Percentiles rank a stretch among this genome's conserved stretches.
Evolutionary conservation across 2,888 invertebrate species (phyloP).

Genomic region (Sepioteuthis lessoniana): DNA sequence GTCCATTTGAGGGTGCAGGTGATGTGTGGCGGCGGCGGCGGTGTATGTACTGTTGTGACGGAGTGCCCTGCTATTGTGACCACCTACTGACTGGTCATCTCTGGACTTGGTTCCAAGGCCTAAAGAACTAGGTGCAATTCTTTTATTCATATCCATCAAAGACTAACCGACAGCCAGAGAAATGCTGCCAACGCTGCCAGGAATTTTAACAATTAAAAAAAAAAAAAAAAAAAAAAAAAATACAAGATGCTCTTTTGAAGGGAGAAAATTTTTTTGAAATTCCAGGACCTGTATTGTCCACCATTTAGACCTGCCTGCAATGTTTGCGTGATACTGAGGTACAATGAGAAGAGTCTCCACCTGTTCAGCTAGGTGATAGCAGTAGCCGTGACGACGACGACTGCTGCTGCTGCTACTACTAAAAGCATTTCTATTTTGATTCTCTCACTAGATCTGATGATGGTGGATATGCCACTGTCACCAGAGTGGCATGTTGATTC

Average conservation of each 20-base stretch:
- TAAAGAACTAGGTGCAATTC: neutral
- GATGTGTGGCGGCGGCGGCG: neutral
- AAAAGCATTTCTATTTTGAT: neutral
- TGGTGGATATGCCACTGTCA: neutral
- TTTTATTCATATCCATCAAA: constrained; percentile 33
- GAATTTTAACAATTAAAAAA: neutral
- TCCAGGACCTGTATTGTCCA: constrained; percentile 11
- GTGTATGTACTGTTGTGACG: constrained; percentile 2
- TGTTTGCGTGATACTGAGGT: neutral
- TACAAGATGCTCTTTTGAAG: neutral
- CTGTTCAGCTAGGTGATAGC: neutral
- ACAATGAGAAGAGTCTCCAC: neutral
- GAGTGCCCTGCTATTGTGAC: neutral
- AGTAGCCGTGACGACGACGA: neutral
- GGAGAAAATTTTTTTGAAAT: neutral
- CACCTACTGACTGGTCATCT: neutral
- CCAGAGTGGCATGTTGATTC: constrained; percentile 2
- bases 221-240: neutral
- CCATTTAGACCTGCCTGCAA: neutral
- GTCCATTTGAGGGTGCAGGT: neutral
- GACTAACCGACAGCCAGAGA: neutral
- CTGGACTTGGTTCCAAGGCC: too few relatives aligned
- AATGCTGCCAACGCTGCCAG: constrained; percentile 33
- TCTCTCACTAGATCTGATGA: neutral
- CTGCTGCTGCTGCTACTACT: neutral